Conservation (phyloP, 2,797 vertebrate genomes). For the Pogoniulus pusillus region DNA sequence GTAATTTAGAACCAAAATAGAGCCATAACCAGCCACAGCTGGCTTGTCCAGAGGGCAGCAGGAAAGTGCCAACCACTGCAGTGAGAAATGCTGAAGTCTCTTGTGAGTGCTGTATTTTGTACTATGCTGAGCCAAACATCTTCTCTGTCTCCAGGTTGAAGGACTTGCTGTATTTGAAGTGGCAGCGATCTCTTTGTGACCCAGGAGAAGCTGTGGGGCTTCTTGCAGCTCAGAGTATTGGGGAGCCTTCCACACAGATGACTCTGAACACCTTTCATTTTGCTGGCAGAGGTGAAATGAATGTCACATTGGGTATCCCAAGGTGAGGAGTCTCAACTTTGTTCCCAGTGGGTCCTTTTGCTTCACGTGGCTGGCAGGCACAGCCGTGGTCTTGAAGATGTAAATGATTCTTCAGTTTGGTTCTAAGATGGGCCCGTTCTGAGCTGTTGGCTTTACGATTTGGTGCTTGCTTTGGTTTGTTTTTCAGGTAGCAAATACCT, state of each 20-base stretch:
- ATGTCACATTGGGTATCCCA: slow-evolving; percentile 96
- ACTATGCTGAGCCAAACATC: neutral
- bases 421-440: neutral
- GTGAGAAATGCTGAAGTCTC: neutral
- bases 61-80: neutral
- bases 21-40: no score
- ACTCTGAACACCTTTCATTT: slow-evolving; percentile 99
- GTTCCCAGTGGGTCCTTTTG: neutral
- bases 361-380: neutral
- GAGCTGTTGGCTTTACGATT: neutral
- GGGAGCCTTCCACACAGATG: slow-evolving; percentile 98
- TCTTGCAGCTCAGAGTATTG: slow-evolving; percentile 96
- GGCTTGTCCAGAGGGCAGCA: neutral
- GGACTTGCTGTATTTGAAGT: slow-evolving; percentile 89
- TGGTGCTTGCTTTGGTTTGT: neutral
- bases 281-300: slow-evolving; percentile 99
- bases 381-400: neutral
- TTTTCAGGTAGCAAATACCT: neutral
- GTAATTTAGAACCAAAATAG: neutral
- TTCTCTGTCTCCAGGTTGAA: slow-evolving; percentile 77
- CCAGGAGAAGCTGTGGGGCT: slow-evolving; percentile 96
- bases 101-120: neutral
- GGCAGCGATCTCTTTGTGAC: slow-evolving; percentile 94
- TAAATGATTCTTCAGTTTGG: neutral
- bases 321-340: slow-evolving; percentile 78